phyloP scores from a whole-genome alignment of 2,888 invertebrate genomes.

The Hypena proboscidalis region DNA sequence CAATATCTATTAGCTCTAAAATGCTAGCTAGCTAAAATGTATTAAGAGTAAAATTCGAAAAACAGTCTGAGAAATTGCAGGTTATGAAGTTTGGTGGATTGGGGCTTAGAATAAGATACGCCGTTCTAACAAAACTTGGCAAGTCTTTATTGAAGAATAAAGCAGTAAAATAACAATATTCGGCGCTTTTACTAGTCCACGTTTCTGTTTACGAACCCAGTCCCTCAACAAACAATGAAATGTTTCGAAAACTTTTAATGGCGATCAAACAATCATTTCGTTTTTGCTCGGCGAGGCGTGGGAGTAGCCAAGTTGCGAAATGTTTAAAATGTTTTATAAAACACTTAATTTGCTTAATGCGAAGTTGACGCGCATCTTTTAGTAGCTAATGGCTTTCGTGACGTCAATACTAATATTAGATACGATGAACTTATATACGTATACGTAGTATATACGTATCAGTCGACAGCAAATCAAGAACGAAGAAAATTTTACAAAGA shows the following conservation, averaged over 20 bases:
- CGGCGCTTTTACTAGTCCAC: constrained; percentile 46
- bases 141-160: constrained; percentile 33
- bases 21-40: too few relatives aligned
- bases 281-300: constrained; percentile 49
- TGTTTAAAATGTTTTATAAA: constrained; percentile 45
- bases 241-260: constrained; percentile 79
- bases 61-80: too few relatives aligned
- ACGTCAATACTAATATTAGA: too few relatives aligned
- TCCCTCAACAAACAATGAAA: constrained; percentile 61
- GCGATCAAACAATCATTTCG: constrained; percentile 74
- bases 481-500: too few relatives aligned
- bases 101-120: constrained; percentile 28
- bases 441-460: too few relatives aligned
- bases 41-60: too few relatives aligned
- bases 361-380: constrained; percentile 50
- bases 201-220: constrained; percentile 58
- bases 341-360: constrained; percentile 59
- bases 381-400: too few relatives aligned
- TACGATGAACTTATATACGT: too few relatives aligned
- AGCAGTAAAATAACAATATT: constrained; percentile 38
- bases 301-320: constrained; percentile 49
- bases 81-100: too few relatives aligned
- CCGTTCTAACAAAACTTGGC: constrained; percentile 21
- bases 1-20: too few relatives aligned
- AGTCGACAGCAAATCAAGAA: too few relatives aligned